Conservation (phyloP, 2,113 vertebrate species). For the Pandion haliaetus region DNA sequence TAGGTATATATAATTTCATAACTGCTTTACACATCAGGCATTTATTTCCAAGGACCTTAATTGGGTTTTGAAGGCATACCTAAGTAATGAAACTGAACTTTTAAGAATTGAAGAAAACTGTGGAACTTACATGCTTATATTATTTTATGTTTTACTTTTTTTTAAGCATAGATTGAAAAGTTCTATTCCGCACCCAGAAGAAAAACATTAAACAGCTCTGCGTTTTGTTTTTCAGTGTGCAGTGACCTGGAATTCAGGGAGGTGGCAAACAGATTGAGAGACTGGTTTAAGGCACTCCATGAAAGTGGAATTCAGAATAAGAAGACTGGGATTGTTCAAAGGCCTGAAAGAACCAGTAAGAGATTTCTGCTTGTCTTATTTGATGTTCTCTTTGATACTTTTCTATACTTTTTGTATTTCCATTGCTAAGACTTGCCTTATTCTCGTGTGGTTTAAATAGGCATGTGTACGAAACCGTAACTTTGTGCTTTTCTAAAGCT, state of each 20-base stretch:
- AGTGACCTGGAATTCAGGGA: slow-evolving; percentile 88
- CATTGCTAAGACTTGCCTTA: not conserved
- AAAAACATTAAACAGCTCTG: not conserved
- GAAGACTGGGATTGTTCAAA: slow-evolving; percentile 81
- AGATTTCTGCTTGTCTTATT: not conserved
- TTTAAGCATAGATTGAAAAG: not conserved
- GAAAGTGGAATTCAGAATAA: slow-evolving; percentile 88
- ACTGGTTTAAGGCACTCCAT: slow-evolving; percentile 95
- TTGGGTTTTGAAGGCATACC: not conserved
- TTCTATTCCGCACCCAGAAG: not conserved
- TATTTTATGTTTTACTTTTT: not conserved
- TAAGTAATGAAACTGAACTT: not conserved
- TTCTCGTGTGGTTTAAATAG: not conserved
- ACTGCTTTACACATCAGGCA: not conserved
- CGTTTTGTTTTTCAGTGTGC: slow-evolving; percentile 80
- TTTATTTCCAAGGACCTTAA: not conserved
- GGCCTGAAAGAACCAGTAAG: slow-evolving; percentile 91
- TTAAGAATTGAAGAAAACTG: not conserved
- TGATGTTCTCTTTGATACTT: not conserved
- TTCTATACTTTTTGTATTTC: not conserved
- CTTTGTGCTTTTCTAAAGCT: not conserved
- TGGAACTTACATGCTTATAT: not conserved
- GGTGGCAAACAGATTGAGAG: slow-evolving; percentile 87
- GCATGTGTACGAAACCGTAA: not conserved
- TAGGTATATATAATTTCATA: not conserved